phyloP scores from a whole-genome alignment of 1,140 invertebrate species.

The Dendroctonus valens region DNA sequence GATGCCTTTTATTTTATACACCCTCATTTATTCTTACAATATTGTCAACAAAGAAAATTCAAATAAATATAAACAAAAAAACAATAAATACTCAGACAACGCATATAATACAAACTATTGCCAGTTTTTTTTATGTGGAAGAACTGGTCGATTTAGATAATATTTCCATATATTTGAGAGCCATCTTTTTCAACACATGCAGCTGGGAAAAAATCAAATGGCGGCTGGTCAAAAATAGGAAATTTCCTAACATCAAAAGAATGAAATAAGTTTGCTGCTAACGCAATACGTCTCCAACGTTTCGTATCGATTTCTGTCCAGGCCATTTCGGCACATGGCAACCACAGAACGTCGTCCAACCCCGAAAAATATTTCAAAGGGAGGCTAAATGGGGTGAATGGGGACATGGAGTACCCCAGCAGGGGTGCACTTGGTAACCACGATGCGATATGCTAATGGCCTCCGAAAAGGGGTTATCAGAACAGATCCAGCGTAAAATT shows the following conservation, averaged over 20 bases:
- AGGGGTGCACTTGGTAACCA: slow-evolving; percentile 28
- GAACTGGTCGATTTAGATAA: too few relatives aligned
- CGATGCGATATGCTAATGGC: slow-evolving; percentile 23
- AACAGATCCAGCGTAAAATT: slow-evolving; percentile 24
- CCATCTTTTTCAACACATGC: too few relatives aligned
- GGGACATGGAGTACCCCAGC: slow-evolving; percentile 17
- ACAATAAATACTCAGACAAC: too few relatives aligned
- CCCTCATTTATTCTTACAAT: too few relatives aligned
- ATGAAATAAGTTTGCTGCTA: slow-evolving; percentile 17
- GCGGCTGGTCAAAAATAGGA: neutral
- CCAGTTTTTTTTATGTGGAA: too few relatives aligned
- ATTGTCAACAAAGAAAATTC: too few relatives aligned
- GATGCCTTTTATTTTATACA: too few relatives aligned
- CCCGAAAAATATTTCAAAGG: slow-evolving; percentile 25
- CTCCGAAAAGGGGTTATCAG: slow-evolving; percentile 23
- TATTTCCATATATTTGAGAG: too few relatives aligned
- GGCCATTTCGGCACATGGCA: slow-evolving; percentile 35
- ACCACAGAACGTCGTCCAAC: slow-evolving; percentile 30
- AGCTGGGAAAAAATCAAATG: too few relatives aligned
- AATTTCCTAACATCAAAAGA: slow-evolving; percentile 2
- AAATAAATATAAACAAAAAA: too few relatives aligned
- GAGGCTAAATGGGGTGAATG: slow-evolving; percentile 27
- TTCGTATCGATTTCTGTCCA: slow-evolving; percentile 30
- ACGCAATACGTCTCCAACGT: slow-evolving; percentile 11
- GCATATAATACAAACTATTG: too few relatives aligned